Base-by-base conservation (phyloP, 2,113 vertebrate species). In the Stegastes partitus region DNA sequence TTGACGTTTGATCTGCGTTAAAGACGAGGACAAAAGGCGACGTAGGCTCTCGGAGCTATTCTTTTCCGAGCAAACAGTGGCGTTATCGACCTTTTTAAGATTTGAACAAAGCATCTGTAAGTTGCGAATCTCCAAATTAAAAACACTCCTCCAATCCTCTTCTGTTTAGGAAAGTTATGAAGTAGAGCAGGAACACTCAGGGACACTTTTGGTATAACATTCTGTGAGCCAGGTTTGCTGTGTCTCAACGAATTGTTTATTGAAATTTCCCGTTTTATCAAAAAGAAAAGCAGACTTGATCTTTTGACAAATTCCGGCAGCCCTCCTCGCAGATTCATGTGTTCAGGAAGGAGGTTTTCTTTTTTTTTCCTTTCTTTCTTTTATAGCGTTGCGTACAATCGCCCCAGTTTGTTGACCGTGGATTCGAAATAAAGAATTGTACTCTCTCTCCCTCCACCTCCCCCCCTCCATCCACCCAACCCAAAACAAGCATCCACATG, bases 401-500 rank as follows among this genome's bases (percentile, higher is more conserved):
- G 37, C 51, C 49, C 2, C 0, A 11, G 28, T 65, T 51, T 83
- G 77, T 76, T 75, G 57, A 68, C 71, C 67, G 31, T 76, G 50
- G 69, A 81, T 78, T 76, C 19, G n/a, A 61, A 82, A 76, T 61
- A 31, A 65, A 57, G 74, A 81, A 81, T 11, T 77, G 62, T 51
- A 76, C 67, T 83, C 68, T 61, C 31, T 71, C 51, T 85, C 62
- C 44, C 26, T 56, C 71, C 59, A n/a, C n/a, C n/a, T n/a, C n/a
- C n/a, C n/a, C n/a, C n/a, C n/a, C n/a, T n/a, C n/a, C n/a, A n/a
- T n/a, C n/a, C n/a, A n/a, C n/a, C n/a, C n/a, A n/a, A n/a, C 44
- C 34, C 65, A 65, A 87, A 77, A 53, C 70, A 79, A 64, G 62
- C 76, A 47, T 78, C 74, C 63, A 61, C 81, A 86, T 63, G 62